These are phyloP conservation scores for Dendrolimus punctatus DNA, from an alignment of 1,140 invertebrate species.

Conservation along the genomic window DNA sequence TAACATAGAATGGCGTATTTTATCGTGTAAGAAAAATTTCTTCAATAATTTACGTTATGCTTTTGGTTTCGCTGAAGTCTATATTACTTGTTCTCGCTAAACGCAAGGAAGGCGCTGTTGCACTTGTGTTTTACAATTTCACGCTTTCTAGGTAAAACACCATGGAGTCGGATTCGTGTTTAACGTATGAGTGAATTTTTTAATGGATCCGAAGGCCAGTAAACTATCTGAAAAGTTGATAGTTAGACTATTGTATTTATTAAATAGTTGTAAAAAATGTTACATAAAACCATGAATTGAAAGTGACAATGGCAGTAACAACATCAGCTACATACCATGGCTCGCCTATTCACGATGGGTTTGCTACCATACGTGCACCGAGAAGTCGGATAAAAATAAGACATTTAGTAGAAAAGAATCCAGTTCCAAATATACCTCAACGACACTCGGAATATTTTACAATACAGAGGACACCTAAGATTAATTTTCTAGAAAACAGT, in stretches of 20 bases:
- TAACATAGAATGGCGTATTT: too few species aligned
- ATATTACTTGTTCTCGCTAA: conserved; percentile 15
- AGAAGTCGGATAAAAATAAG: conserved; percentile 70
- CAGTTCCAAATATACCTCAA: conserved; percentile 54
- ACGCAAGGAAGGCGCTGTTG: conserved; percentile 11
- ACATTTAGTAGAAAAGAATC: conserved; percentile 64
- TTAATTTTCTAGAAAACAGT: conserved; percentile 61
- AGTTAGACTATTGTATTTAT: too few species aligned
- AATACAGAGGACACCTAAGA: conserved; percentile 57
- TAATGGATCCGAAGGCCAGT: too few species aligned
- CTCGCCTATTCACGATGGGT: conserved; percentile 83
- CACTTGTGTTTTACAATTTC: conserved; percentile 30
- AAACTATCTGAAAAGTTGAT: too few species aligned
- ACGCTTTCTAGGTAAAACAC: conserved; percentile 27
- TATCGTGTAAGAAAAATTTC: too few species aligned
- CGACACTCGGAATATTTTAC: conserved; percentile 70
- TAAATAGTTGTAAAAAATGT: conserved; percentile 5
- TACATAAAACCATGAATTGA: conserved; percentile 16
- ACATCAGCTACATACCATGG: conserved; percentile 65
- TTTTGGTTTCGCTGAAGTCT: too few species aligned
- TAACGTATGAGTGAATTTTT: too few species aligned
- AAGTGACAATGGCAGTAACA: conserved; percentile 48
- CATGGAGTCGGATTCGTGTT: not conserved
- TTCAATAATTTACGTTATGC: too few species aligned
- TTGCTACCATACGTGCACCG: conserved; percentile 82